A percentile compares a stretch with the other conserved stretches of the same genome.
Evolutionary conservation across 2,113 vertebrate genomes (phyloP).

Genomic region (Microtus richardsoni): DNA sequence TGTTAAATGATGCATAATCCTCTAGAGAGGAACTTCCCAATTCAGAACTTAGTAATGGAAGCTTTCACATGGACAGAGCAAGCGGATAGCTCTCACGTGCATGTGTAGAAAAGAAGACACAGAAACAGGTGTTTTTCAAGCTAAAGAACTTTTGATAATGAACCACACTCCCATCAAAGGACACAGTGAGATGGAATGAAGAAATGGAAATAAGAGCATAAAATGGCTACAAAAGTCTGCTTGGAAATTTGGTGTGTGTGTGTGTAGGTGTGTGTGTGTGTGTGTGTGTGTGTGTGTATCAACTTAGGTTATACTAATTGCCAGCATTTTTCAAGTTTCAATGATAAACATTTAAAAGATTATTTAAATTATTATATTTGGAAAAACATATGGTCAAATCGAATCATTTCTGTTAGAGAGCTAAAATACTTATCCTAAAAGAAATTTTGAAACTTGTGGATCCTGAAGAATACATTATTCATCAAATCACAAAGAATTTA

Average conservation of each 20-base stretch:
- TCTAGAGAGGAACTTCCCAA: slow-evolving; percentile 62
- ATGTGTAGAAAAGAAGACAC: not conserved
- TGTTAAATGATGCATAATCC: slow-evolving; percentile 72
- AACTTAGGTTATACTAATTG: not conserved
- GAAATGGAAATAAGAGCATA: not conserved
- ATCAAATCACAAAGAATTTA: not conserved
- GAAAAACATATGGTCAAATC: not conserved
- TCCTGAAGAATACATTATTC: not conserved
- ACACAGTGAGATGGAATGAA: not conserved
- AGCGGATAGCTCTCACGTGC: not conserved
- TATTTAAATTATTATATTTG: not conserved
- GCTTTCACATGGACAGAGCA: slow-evolving; percentile 55
- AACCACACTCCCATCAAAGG: not conserved
- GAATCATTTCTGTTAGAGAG: not conserved
- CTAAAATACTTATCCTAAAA: not conserved
- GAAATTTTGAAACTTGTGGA: not conserved
- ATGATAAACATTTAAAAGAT: not conserved
- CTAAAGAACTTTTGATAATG: slow-evolving; percentile 8
- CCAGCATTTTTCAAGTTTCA: slow-evolving; percentile 13
- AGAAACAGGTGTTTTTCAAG: not conserved
- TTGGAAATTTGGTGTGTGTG: not conserved
- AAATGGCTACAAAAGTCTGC: not conserved
- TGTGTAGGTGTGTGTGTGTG: not conserved
- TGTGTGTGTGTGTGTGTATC: not conserved
- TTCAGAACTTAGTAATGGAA: slow-evolving; percentile 70